Conservation (phyloP, 2,888 invertebrate species). For the Torymus auratus region DNA sequence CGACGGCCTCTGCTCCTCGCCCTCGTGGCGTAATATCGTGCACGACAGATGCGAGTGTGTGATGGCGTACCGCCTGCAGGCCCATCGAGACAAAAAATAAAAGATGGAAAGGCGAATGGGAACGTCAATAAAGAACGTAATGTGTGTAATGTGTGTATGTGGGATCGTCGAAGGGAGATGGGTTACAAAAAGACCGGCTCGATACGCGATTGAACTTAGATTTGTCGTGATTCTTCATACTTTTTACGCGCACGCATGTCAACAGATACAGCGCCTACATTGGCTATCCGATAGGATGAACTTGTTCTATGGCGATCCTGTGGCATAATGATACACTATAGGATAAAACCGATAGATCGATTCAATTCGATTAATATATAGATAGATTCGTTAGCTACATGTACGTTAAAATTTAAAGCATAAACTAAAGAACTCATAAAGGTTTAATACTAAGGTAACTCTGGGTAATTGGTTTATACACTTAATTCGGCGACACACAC, state of each 20-base stretch:
- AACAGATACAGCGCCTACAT: not conserved
- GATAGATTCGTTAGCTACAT: no score
- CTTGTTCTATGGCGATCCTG: no score
- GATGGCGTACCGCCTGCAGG: not conserved
- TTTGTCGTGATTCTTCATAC: conserved; percentile 5
- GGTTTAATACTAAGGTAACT: no score
- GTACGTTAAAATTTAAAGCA: no score
- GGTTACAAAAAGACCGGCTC: not conserved
- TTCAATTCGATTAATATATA: no score
- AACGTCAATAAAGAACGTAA: conserved; percentile 17
- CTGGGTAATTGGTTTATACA: no score
- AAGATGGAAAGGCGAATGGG: not conserved
- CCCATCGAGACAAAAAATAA: conserved; percentile 10
- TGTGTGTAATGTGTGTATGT: not conserved
- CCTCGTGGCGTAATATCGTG: conserved; percentile 12
- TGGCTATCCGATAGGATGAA: no score
- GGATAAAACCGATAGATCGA: no score
- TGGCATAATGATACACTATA: no score
- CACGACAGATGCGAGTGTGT: not conserved
- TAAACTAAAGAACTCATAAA: no score
- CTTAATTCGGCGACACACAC: no score
- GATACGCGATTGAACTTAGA: conserved; percentile 15
- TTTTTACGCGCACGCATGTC: not conserved
- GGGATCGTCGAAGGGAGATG: not conserved
- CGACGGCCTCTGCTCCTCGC: conserved; percentile 45